Evolutionary conservation across 2,888 invertebrate genomes (phyloP).

Genomic region (Chrysina gloriosa): DNA sequence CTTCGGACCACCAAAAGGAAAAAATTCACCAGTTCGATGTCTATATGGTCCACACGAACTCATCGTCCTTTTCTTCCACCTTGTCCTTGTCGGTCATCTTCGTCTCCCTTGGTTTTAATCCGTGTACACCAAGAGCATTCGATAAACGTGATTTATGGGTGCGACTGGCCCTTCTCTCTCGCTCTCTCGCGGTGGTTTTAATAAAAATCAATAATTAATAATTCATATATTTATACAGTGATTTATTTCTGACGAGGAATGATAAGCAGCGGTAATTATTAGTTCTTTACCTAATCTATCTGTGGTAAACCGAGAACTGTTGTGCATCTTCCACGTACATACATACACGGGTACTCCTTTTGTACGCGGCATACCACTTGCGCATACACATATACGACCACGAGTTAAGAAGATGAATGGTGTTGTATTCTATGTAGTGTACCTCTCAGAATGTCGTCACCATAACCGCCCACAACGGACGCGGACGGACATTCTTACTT

Average conservation of each 20-base stretch:
- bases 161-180: neutral
- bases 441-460: constrained; percentile 46
- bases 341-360: neutral
- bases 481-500: constrained; percentile 12
- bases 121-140: constrained; percentile 16
- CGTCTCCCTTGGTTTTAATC: no score
- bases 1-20: no score
- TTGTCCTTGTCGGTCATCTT: no score
- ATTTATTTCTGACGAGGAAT: constrained; percentile 33
- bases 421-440: constrained; percentile 45
- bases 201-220: constrained; percentile 41
- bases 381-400: constrained; percentile 14
- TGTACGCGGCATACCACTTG: constrained; percentile 3
- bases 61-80: no score
- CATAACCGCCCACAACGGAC: constrained; percentile 46
- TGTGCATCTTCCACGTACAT: neutral
- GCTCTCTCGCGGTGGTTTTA: neutral
- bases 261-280: constrained; percentile 41
- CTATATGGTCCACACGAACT: no score
- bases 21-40: no score
- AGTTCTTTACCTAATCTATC: constrained; percentile 45
- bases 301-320: constrained; percentile 28
- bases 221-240: constrained; percentile 36
- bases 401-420: constrained; percentile 48
- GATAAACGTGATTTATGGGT: constrained; percentile 36